Conservation (phyloP, 1,140 invertebrate species). For the Neomicropteryx cornuta region DNA sequence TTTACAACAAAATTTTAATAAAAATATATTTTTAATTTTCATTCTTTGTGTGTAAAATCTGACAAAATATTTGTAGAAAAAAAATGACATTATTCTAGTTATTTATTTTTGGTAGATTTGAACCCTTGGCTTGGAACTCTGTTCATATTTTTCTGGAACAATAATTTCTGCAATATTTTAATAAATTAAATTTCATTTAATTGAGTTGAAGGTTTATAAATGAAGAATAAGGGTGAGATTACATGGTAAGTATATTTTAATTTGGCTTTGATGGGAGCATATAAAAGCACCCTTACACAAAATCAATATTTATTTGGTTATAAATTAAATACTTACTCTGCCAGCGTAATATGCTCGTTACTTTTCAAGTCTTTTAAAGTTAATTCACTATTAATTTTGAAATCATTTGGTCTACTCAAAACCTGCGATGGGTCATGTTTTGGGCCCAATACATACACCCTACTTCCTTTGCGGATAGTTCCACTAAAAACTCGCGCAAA, state of each 20-base stretch:
- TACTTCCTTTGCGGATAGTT: slow-evolving; percentile 62
- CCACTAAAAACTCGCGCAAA: slow-evolving; percentile 94
- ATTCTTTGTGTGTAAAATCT: not conserved
- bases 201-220: not conserved
- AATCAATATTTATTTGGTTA: not conserved
- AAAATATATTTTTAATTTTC: slow-evolving; percentile 4
- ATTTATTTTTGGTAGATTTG: no score
- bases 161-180: not conserved
- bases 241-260: no score
- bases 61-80: not conserved
- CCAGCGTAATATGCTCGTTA: slow-evolving; percentile 41
- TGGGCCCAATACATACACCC: slow-evolving; percentile 76
- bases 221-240: no score
- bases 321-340: slow-evolving; percentile 29
- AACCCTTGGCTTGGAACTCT: no score
- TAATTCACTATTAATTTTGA: slow-evolving; percentile 37
- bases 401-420: slow-evolving; percentile 26
- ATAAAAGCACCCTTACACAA: not conserved
- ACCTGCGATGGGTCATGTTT: slow-evolving; percentile 76
- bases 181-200: not conserved
- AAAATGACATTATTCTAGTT: no score
- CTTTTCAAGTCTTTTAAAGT: slow-evolving; percentile 56
- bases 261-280: not conserved
- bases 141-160: slow-evolving; percentile 1
- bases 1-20: slow-evolving; percentile 8